A percentile compares a stretch with the other conserved stretches of the same genome.
phyloP scores from a whole-genome alignment of 2,797 vertebrate species.

The Eleutherodactylus coqui region DNA sequence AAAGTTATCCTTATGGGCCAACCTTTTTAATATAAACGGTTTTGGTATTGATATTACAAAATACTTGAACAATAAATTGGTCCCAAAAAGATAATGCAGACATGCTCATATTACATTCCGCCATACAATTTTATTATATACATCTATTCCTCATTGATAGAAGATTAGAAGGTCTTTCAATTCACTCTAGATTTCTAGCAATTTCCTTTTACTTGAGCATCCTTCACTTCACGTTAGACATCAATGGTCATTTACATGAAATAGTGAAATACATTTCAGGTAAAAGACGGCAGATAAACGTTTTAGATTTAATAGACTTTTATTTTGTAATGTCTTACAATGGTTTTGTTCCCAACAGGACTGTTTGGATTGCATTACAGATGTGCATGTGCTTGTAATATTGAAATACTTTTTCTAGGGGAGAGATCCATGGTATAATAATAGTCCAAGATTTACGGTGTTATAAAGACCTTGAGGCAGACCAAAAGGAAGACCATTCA shows the following conservation, averaged over 20 bases:
- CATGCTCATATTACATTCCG: too few species aligned
- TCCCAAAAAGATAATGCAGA: too few species aligned
- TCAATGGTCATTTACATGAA: constrained; percentile 1
- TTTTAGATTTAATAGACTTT: constrained; percentile 38
- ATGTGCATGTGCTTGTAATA: constrained; percentile 48
- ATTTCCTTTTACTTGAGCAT: neutral
- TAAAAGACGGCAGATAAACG: constrained; percentile 31
- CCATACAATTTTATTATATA: too few species aligned
- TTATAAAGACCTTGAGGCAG: constrained; percentile 52
- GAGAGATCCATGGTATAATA: constrained; percentile 34
- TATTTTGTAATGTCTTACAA: constrained; percentile 36
- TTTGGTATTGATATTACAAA: too few species aligned
- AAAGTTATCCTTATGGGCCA: too few species aligned
- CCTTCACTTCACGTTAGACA: constrained; percentile 14
- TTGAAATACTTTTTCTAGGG: constrained; percentile 39
- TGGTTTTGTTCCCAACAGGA: constrained; percentile 18
- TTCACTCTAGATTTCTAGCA: neutral
- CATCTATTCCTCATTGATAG: too few species aligned
- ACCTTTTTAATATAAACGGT: too few species aligned
- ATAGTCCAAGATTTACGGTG: constrained; percentile 35
- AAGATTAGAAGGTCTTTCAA: neutral
- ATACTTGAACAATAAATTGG: too few species aligned
- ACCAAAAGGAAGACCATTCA: constrained; percentile 42
- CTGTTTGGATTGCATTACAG: constrained; percentile 24
- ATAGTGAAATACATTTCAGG: neutral